Evolutionary conservation across 2,888 invertebrate species (phyloP), one percentile per base, ranked within the genome.

Genomic region (Agrypnus murinus): DNA sequence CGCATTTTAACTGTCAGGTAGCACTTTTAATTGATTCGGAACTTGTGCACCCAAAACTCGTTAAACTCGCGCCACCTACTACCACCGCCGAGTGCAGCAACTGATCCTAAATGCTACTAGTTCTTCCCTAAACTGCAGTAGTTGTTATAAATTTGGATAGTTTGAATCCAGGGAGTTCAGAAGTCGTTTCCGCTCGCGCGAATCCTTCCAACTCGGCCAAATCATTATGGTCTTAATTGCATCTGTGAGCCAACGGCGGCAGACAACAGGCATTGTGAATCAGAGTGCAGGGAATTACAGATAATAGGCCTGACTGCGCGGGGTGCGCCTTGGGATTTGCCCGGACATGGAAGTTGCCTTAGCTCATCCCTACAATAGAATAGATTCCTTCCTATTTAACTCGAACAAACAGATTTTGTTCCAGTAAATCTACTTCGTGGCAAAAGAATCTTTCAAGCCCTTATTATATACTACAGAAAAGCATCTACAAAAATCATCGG

Each of bases 181-280:
- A 65, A 58, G 48, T 68, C 63, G 31, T 65, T 55, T 55, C 40
- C 57, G 25, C 40, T 50, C 32, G 63, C 36, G 40, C 63, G 40
- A 57, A 46, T 65, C 65, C 65, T 55, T 45, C 62, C 14, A 59
- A 72, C 73, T 73, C 75, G 77, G 74, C 75, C 78, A 74, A 77
- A 78, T 80, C 78, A 80, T 80, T 80, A 79, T 77, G 72, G 77
- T 77, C 80, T 81, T 81, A 81, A 81, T 81, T 81, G 79, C 80
- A 78, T 79, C 79, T 78, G 75, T 74, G 77, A 79, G 77, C 74
- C 40, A 60, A 46, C 43, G 43, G 31, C 74, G 74, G 75, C 76
- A 81, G 79, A 81, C 80, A 81, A 78, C 79, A 75, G 78, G 76
- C 79, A 80, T 80, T 80, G 80, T 81, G 79, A 80, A 78, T 80